Conservation (phyloP, 2,797 vertebrate species). For the Brachyrhaphis roseni region DNA sequence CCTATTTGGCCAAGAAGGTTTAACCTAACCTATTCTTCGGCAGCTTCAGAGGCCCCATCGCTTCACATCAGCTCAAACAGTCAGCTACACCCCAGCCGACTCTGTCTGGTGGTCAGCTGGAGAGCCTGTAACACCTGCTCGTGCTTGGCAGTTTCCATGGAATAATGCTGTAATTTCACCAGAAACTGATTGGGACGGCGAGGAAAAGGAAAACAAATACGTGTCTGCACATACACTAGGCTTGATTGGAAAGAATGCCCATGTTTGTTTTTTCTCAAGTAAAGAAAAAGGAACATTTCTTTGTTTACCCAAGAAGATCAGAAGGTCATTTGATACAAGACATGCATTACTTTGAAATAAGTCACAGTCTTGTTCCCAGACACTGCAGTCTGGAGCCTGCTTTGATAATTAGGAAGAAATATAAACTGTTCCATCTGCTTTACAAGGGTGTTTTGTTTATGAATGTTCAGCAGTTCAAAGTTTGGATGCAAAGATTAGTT, state of each 20-base stretch:
- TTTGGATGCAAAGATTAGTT: slow-evolving; percentile 67
- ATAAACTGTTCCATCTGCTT: slow-evolving; percentile 58
- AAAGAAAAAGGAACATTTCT: slow-evolving; percentile 59
- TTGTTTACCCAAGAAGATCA: slow-evolving; percentile 62
- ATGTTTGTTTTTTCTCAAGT: slow-evolving; percentile 74
- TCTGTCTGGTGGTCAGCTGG: slow-evolving; percentile 77
- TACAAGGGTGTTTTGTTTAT: slow-evolving; percentile 66
- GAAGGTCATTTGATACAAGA: slow-evolving; percentile 67
- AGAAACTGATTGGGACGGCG: slow-evolving; percentile 77
- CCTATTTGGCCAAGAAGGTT: slow-evolving; percentile 24
- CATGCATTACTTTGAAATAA: slow-evolving; percentile 46
- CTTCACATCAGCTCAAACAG: slow-evolving; percentile 72
- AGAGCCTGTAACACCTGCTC: slow-evolving; percentile 79
- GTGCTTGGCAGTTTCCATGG: slow-evolving; percentile 77
- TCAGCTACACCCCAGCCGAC: slow-evolving; percentile 71
- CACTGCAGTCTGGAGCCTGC: slow-evolving; percentile 40
- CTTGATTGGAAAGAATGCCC: slow-evolving; percentile 78
- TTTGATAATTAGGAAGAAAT: slow-evolving; percentile 64
- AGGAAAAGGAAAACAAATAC: slow-evolving; percentile 69
- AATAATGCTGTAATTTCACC: slow-evolving; percentile 81
- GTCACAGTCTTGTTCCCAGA: slow-evolving; percentile 35
- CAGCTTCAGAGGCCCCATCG: slow-evolving; percentile 70
- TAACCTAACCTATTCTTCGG: slow-evolving; percentile 62
- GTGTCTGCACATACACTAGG: slow-evolving; percentile 68
- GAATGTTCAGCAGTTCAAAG: slow-evolving; percentile 69